Percentiles rank a stretch among this genome's conserved stretches.
These are phyloP conservation scores for Tachysurus vachellii DNA, from an alignment of 2,113 vertebrate species.

Conservation along the genomic window DNA sequence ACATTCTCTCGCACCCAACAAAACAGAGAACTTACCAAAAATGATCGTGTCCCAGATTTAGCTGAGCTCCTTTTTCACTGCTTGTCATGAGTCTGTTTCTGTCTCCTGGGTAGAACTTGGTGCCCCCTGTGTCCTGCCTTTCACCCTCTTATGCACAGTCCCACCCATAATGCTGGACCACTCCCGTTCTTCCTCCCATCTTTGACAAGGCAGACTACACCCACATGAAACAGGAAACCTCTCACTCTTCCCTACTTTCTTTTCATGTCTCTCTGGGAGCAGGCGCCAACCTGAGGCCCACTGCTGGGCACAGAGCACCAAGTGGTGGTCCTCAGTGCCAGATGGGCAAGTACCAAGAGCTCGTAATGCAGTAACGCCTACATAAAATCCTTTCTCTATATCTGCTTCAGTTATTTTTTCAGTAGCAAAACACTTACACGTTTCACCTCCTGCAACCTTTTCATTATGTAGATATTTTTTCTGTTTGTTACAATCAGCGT, in stretches of 20 bases:
- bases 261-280: conserved; percentile 31
- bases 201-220: conserved; percentile 21
- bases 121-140: conserved; percentile 61
- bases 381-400: conserved; percentile 41
- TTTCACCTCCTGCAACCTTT: conserved; percentile 8
- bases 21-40: conserved; percentile 37
- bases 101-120: conserved; percentile 49
- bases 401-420: conserved; percentile 10
- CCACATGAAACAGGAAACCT: conserved; percentile 53
- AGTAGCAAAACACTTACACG: not conserved
- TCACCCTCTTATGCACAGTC: conserved; percentile 64
- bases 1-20: not conserved
- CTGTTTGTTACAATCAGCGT: not conserved
- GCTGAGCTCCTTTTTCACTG: conserved; percentile 26
- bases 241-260: conserved; percentile 51
- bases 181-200: conserved; percentile 44
- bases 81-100: conserved; percentile 51
- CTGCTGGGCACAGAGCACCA: conserved; percentile 58
- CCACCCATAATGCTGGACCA: conserved; percentile 60
- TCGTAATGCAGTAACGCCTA: conserved; percentile 64
- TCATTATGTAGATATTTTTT: not conserved
- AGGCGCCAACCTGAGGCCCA: conserved; percentile 62
- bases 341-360: conserved; percentile 64
- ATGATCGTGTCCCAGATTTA: conserved; percentile 12
- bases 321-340: conserved; percentile 57